A percentile compares a stretch with the other conserved stretches of the same genome.
phyloP scores from a whole-genome alignment of 2,113 vertebrate genomes.

The Mellivora capensis region DNA sequence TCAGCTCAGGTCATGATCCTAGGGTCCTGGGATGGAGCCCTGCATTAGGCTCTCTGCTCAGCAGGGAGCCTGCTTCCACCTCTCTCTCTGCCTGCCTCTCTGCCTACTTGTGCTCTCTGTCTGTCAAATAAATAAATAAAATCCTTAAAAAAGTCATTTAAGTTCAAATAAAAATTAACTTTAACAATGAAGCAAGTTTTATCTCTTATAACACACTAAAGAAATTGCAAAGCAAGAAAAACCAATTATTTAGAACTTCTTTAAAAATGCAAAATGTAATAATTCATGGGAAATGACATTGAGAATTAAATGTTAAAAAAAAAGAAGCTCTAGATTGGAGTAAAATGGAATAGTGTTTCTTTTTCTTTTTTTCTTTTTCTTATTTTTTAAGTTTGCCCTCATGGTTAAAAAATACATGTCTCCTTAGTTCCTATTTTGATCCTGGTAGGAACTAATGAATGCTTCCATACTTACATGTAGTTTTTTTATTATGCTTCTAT shows the following conservation, averaged over 20 bases:
- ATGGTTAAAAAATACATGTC: slow-evolving; percentile 69
- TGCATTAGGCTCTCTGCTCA: too few species aligned
- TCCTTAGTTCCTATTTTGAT: slow-evolving; percentile 74
- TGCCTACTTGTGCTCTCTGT: too few species aligned
- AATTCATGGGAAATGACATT: slow-evolving; percentile 70
- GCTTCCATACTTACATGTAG: slow-evolving; percentile 73
- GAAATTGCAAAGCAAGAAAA: slow-evolving; percentile 63
- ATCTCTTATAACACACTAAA: slow-evolving; percentile 65
- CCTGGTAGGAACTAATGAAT: slow-evolving; percentile 70
- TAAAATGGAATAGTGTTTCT: slow-evolving; percentile 60
- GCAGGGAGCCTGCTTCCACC: too few species aligned
- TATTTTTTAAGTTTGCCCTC: slow-evolving; percentile 67
- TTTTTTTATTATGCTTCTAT: slow-evolving; percentile 71
- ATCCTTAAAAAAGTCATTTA: too few species aligned
- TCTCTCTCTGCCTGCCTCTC: too few species aligned
- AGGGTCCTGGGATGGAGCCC: too few species aligned
- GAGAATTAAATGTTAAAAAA: slow-evolving; percentile 73
- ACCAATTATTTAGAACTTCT: slow-evolving; percentile 72
- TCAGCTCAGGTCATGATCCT: too few species aligned
- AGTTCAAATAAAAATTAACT: slow-evolving; percentile 55
- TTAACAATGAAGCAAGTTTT: slow-evolving; percentile 43
- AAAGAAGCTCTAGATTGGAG: slow-evolving; percentile 64
- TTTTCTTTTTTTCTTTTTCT: neutral
- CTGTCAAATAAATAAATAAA: too few species aligned
- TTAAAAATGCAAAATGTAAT: slow-evolving; percentile 66